Conservation (phyloP, 2,888 invertebrate genomes). For the Sphecodes monilicornis region DNA sequence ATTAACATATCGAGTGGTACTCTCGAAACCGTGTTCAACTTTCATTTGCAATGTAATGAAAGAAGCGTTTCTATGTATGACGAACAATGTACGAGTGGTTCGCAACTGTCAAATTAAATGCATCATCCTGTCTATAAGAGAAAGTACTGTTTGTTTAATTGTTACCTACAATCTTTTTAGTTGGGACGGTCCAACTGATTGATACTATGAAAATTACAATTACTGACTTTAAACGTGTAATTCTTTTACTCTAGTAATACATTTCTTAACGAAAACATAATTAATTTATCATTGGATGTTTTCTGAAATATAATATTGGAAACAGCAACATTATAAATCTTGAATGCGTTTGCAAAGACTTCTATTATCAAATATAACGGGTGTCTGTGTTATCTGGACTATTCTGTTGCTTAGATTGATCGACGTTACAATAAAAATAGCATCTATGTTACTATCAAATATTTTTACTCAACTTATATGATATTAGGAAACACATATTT, state of each 20-base stretch:
- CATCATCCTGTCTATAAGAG: background rate
- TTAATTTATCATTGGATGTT: background rate
- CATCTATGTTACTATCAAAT: no score
- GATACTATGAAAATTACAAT: background rate
- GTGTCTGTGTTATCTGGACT: no score
- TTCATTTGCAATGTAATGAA: conserved; percentile 5
- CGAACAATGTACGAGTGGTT: background rate
- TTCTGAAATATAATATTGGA: background rate
- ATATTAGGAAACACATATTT: no score
- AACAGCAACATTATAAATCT: no score
- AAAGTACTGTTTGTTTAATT: background rate
- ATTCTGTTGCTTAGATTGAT: no score
- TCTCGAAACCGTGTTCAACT: background rate
- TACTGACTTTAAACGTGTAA: background rate
- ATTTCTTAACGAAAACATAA: background rate
- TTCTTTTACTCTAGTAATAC: background rate
- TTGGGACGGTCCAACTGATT: background rate
- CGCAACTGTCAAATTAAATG: background rate
- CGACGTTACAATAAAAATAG: no score
- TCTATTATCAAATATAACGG: no score
- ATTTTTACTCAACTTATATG: no score
- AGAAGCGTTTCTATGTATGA: background rate
- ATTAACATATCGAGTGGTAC: background rate
- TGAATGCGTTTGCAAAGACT: background rate
- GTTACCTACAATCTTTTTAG: background rate